Base-by-base conservation (phyloP, 2,113 vertebrate species). In the Pangasianodon hypophthalmus region DNA sequence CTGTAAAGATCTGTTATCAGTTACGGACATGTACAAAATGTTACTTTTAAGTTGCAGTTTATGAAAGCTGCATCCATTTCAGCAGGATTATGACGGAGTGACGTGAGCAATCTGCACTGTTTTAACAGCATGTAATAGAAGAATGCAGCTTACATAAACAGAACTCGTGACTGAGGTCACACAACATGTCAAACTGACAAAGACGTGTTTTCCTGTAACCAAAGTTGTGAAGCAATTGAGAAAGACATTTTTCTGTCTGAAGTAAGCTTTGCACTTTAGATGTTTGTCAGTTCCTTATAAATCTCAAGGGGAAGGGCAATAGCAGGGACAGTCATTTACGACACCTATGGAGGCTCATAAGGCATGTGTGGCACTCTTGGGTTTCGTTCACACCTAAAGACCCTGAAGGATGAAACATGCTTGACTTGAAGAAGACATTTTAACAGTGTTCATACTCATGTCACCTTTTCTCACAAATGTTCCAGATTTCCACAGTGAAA, bases 141-240 rank as follows among this genome's bases (percentile, higher is more conserved):
- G 83, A 85, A 89, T 89, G 75, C 9, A n/a, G 44, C 58, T 80
- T 88, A 67, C 44, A 37, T 86, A 73, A 86, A 84, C 69, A 84
- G 5, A 21, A 24, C 67, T 75, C 19, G 46, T 90, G 89, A 92
- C 81, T 73, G 80, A 71, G n/a, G 64, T 88, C 2, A 88, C 77
- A 41, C 88, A 89, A 81, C 84, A 67, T 73, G 88, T 85, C 85
- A 60, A 92, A 93, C 91, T 14, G 91, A 60, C 91, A 1, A 19
- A 88, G 92, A 37, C 58, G 90, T 92, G 24, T 90, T 73, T 24
- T 29, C 26, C 67, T 88, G 37, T 87, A 16, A 0, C 29, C 32
- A 87, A 50, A 48, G 83, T 19, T 56, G 37, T 80, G 87, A 87
- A 83, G 46, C 6, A 85, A 84, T 75, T 71, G 75, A 75, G 48